A percentile compares a stretch with the other conserved stretches of the same genome.
phyloP scores from a whole-genome alignment of 2,888 invertebrate genomes.

The Abrostola tripartita region DNA sequence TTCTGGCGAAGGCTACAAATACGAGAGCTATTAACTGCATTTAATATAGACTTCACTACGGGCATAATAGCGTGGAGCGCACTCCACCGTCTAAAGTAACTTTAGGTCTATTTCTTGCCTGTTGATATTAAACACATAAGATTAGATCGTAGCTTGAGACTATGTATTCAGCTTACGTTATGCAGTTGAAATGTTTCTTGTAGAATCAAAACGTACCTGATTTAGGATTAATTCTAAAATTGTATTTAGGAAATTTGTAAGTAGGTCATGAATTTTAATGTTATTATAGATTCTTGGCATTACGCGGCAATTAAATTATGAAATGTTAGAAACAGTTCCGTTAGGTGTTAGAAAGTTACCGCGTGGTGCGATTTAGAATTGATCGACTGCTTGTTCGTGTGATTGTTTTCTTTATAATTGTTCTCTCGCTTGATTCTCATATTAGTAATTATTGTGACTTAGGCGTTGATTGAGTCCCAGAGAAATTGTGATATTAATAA shows the following conservation, averaged over 20 bases:
- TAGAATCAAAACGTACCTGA: constrained; percentile 80
- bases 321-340: constrained; percentile 49
- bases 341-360: constrained; percentile 61
- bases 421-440: constrained; percentile 70
- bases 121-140: constrained; percentile 65
- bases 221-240: constrained; percentile 70
- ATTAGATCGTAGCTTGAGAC: constrained; percentile 59
- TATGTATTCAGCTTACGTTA: constrained; percentile 64
- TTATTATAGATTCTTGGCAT: constrained; percentile 42
- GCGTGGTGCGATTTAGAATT: constrained; percentile 53
- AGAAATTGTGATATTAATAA: constrained; percentile 88
- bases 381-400: constrained; percentile 60
- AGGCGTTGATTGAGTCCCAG: constrained; percentile 75
- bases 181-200: constrained; percentile 63
- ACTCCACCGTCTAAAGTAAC: constrained; percentile 64
- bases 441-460: constrained; percentile 65
- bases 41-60: constrained; percentile 58
- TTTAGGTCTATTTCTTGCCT: constrained; percentile 78
- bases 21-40: constrained; percentile 77
- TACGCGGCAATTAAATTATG: constrained; percentile 55
- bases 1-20: constrained; percentile 80
- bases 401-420: constrained; percentile 62
- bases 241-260: constrained; percentile 64
- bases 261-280: constrained; percentile 55
- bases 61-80: constrained; percentile 65